Base-by-base conservation (phyloP, 2,888 invertebrate genomes). In the Exocentrus adspersus region DNA sequence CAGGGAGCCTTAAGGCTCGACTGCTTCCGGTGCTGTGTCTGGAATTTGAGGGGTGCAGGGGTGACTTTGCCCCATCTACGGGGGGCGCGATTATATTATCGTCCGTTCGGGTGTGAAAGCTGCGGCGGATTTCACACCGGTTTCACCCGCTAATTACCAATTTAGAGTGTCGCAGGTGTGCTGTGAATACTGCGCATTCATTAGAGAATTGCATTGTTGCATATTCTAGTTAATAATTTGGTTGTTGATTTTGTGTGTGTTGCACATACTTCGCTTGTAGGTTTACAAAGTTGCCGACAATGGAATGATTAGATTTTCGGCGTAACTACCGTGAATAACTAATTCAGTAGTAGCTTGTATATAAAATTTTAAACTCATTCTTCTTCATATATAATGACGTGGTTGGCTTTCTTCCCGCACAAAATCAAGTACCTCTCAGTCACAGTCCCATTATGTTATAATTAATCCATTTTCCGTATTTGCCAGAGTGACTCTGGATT, bases 91-190 rank as follows among this genome's bases (percentile, higher is more conserved):
- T 81, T 81, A 81, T 78, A 79, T 80, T 79, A 81, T 81, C 80
- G 80, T 80, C 78, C 80, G 72, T 77, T 80, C 76, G 79, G 75
- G 79, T 81, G 81, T 79, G 80, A 77, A 78, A 77, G 77, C 77
- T 81, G 80, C 79, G 81, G 81, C 81, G 76, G 78, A 82, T 82
- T 82, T 82, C 80, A 81, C 81, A 81, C 81, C 81, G 80, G 80
- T 79, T 82, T 80, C 81, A 81, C 81, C 77, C 79, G 79, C 80
- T 82, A 82, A 82, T 82, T 81, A 82, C 79, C 82, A 81, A 82
- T 82, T 82, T 82, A 79, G 80, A 80, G 77, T 76, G 77, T 74
- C 75, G 75, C 77, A 80, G 80, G 79, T 79, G 80, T 79, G 78
- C 75, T 73, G 72, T 79, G 78, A 78, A 79, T 75, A 73, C 71